These are phyloP conservation scores for Pipistrellus kuhlii DNA, from an alignment of 2,797 vertebrate species.

Conservation along the genomic window DNA sequence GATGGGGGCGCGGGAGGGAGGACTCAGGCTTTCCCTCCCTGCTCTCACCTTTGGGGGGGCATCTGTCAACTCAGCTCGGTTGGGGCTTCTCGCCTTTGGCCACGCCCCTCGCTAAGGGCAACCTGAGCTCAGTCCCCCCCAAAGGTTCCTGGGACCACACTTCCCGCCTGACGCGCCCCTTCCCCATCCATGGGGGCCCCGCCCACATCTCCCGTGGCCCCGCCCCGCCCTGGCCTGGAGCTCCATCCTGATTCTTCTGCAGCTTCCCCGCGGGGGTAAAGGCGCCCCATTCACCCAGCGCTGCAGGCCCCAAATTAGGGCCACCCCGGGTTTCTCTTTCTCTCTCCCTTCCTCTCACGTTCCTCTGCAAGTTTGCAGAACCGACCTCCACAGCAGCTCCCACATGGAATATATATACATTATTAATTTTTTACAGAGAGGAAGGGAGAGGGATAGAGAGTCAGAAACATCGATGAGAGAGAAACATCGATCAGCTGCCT, in stretches of 20 bases:
- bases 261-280: neutral
- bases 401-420: no score
- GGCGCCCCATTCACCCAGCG: rapidly evolving
- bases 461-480: no score
- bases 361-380: neutral
- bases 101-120: neutral
- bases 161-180: neutral
- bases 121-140: neutral
- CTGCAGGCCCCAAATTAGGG: neutral
- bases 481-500: no score
- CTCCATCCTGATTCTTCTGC: neutral
- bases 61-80: neutral
- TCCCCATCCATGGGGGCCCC: neutral
- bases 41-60: no score
- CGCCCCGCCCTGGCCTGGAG: neutral
- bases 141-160: neutral
- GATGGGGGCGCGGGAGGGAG: no score
- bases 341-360: neutral
- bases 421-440: no score
- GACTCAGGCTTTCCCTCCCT: neutral
- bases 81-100: neutral
- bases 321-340: no score
- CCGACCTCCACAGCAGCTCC: neutral
- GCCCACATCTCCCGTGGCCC: neutral
- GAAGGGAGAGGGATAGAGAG: no score